These are phyloP conservation scores for Puma concolor DNA, from an alignment of 2,113 vertebrate species.

Conservation along the genomic window DNA sequence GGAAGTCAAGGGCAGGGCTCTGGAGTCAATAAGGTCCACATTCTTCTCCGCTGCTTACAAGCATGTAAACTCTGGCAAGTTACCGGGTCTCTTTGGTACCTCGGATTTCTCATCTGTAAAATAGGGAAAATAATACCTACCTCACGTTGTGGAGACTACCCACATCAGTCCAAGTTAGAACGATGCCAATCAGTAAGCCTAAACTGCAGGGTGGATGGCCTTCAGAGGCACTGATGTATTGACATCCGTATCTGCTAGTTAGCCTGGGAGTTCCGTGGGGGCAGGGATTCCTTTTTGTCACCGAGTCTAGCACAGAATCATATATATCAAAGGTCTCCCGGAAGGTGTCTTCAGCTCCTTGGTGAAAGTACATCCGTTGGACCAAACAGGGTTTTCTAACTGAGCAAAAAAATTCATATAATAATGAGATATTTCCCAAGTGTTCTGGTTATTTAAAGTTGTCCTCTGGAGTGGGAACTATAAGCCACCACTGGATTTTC, in stretches of 20 bases:
- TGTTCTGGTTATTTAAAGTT: neutral
- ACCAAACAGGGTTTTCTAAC: neutral
- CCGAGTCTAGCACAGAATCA: neutral
- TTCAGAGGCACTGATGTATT: neutral
- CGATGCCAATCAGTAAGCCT: neutral
- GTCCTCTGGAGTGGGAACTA: neutral
- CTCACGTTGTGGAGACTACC: neutral
- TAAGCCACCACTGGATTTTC: neutral
- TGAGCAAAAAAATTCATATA: neutral
- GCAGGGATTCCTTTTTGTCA: neutral
- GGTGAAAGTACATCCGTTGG: neutral
- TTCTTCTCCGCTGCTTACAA: neutral
- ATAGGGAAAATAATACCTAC: neutral
- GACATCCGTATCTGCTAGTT: accelerated
- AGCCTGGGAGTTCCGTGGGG: neutral
- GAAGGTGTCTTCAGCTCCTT: neutral
- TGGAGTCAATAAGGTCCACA: neutral
- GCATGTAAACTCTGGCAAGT: neutral
- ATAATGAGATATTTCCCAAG: neutral
- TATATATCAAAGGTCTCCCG: neutral
- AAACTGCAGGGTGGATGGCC: neutral
- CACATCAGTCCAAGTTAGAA: neutral
- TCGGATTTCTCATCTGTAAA: neutral
- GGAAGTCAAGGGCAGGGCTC: neutral
- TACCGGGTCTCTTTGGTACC: neutral